Conservation (phyloP, 2,888 invertebrate species). For the Acleris emargana region DNA sequence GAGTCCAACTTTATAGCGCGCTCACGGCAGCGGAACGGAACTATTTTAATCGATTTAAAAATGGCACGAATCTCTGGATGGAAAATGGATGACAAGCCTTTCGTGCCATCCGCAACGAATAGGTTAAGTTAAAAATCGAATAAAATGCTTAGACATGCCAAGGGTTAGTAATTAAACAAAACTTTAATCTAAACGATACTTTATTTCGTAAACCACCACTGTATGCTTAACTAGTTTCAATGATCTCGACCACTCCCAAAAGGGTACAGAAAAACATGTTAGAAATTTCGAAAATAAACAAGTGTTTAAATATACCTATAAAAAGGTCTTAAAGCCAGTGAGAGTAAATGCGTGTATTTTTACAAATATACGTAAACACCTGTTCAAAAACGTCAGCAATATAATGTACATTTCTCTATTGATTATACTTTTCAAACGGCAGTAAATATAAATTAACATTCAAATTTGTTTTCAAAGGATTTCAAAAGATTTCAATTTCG, state of each 20-base stretch:
- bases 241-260: conserved; percentile 19
- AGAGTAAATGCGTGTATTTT: conserved; percentile 55
- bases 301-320: conserved; percentile 49
- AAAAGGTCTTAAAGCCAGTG: conserved; percentile 72
- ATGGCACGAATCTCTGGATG: too few species aligned
- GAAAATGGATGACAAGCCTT: too few species aligned
- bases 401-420: conserved; percentile 47
- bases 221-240: conserved; percentile 45
- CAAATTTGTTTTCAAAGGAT: not conserved
- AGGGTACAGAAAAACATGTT: too few species aligned
- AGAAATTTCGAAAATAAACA: conserved; percentile 43
- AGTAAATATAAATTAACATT: conserved; percentile 47
- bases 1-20: too few species aligned
- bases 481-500: not conserved
- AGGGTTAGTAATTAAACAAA: conserved; percentile 42
- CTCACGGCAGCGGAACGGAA: too few species aligned
- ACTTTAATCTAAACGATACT: conserved; percentile 59
- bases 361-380: conserved; percentile 50
- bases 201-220: conserved; percentile 74
- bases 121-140: too few species aligned
- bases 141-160: too few species aligned
- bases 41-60: too few species aligned
- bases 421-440: conserved; percentile 39
- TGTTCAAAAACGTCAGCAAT: conserved; percentile 57
- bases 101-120: too few species aligned